A percentile compares a stretch with the other conserved stretches of the same genome.
Evolutionary conservation across 2,888 invertebrate species (phyloP).

Genomic region (Polymixis flavicincta): DNA sequence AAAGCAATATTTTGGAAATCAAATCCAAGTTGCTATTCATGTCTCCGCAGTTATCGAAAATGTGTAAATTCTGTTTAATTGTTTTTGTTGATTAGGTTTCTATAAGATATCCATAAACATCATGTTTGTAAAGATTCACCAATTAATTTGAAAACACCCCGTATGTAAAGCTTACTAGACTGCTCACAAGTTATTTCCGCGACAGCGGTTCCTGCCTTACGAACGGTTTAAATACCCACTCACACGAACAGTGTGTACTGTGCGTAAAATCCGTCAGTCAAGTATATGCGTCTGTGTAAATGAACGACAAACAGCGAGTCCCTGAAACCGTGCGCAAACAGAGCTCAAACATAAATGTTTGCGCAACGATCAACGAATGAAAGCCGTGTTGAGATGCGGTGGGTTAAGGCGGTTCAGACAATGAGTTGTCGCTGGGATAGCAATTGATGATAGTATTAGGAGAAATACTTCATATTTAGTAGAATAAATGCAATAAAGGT

Average conservation of each 20-base stretch:
- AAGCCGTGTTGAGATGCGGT: slow-evolving; percentile 62
- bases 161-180: slow-evolving; percentile 1
- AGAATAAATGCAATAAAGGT: neutral
- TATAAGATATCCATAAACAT: neutral
- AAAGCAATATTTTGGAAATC: neutral
- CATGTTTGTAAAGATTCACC: neutral
- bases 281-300: slow-evolving; percentile 58
- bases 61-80: no score
- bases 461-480: neutral
- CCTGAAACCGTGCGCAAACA: slow-evolving; percentile 61
- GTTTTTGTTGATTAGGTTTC: neutral
- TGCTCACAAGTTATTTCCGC: slow-evolving; percentile 9
- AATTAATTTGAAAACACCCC: neutral
- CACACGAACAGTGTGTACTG: slow-evolving; percentile 24
- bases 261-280: slow-evolving; percentile 50
- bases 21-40: neutral
- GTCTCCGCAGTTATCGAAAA: neutral
- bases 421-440: neutral
- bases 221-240: slow-evolving; percentile 13
- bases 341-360: slow-evolving; percentile 65
- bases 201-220: neutral
- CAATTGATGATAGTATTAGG: neutral
- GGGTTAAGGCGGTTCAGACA: slow-evolving; percentile 46
- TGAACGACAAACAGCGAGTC: slow-evolving; percentile 60
- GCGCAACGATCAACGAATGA: slow-evolving; percentile 63